phyloP scores from a whole-genome alignment of 1,140 invertebrate genomes.

The Heliconius congener region DNA sequence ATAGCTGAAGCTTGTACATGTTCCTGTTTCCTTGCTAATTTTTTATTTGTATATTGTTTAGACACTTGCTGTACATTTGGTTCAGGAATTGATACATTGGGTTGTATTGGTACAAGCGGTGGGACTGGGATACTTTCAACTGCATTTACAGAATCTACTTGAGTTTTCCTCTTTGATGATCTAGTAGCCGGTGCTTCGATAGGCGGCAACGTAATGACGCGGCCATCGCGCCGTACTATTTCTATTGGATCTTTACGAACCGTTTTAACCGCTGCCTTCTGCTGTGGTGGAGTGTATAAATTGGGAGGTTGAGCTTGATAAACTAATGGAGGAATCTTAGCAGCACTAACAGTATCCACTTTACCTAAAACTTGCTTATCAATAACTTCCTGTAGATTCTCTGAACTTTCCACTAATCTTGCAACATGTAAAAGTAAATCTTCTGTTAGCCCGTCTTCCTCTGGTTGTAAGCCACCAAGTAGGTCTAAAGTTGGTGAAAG shows the following conservation, averaged over 20 bases:
- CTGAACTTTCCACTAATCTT: slow-evolving; percentile 84
- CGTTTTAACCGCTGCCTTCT: slow-evolving; percentile 52
- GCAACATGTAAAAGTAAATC: slow-evolving; percentile 86
- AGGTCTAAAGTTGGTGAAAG: slow-evolving; percentile 77
- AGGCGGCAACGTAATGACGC: slow-evolving; percentile 88
- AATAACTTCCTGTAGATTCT: slow-evolving; percentile 85
- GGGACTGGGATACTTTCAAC: slow-evolving; percentile 31
- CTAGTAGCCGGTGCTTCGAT: slow-evolving; percentile 85
- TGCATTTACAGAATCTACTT: slow-evolving; percentile 44
- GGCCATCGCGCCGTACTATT: slow-evolving; percentile 86
- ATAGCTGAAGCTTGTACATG: slow-evolving; percentile 42
- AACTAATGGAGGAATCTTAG: slow-evolving; percentile 48
- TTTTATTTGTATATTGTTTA: slow-evolving; percentile 70
- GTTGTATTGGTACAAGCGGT: slow-evolving; percentile 39
- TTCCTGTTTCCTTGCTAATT: slow-evolving; percentile 65
- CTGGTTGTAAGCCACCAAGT: slow-evolving; percentile 74
- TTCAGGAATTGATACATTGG: slow-evolving; percentile 42
- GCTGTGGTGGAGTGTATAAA: slow-evolving; percentile 54
- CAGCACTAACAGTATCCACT: slow-evolving; percentile 57
- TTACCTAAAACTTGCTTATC: slow-evolving; percentile 84
- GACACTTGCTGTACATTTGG: slow-evolving; percentile 50
- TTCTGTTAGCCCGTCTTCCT: slow-evolving; percentile 84
- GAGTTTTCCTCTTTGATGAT: slow-evolving; percentile 62
- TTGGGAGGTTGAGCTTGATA: slow-evolving; percentile 32
- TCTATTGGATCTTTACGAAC: slow-evolving; percentile 83